Base-by-base conservation (phyloP, 2,888 invertebrate species). In the Cataglyphis cursor region DNA sequence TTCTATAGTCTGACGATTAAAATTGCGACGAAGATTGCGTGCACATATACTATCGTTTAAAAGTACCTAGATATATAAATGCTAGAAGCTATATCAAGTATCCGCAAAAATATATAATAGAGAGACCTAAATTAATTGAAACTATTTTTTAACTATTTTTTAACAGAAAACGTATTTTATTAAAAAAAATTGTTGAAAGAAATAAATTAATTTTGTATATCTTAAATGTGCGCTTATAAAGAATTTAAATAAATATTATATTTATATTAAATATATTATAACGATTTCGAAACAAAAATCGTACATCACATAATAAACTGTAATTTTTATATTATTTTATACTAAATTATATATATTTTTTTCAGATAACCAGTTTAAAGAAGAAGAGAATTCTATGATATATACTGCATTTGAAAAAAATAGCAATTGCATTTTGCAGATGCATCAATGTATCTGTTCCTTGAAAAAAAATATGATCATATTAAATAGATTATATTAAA, bases 11-110 rank as follows among this genome's bases (percentile, higher is more conserved):
- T 57, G 38, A 31, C 21, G 10, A 78, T 59, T 44, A 31, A 68
- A 66, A 68, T 78, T 21, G 8, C 3, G 21, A 41, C 18, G n/a
- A n/a, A 65, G 41, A 78, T 41, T 76, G 57, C 9, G 18, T 28
- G 28, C 28, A 57, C 18, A 18, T 54, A 12, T 41, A 18, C 3
- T 59, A 10, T 38, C 10, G 12, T 24, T 57, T 10, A 44, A 66
- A 65, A 61, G n/a, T n/a, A 0, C 8, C 1, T 0, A 44, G 44
- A 62, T 48, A 21, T 24, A 72, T 51, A 31, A 38, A 35, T 38
- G 10, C 5, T 9, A 5, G n/a, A 1, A 24, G 15, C 1, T 3
- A 57, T 57, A 38, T 35, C 35, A 54, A 12, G 5, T 70, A 35
- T 51, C 1, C 6, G 15, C 15, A 51, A 68, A 68, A 68, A 21